These are phyloP conservation scores for Talpa occidentalis DNA, from an alignment of 2,113 vertebrate genomes.

Conservation along the genomic window DNA sequence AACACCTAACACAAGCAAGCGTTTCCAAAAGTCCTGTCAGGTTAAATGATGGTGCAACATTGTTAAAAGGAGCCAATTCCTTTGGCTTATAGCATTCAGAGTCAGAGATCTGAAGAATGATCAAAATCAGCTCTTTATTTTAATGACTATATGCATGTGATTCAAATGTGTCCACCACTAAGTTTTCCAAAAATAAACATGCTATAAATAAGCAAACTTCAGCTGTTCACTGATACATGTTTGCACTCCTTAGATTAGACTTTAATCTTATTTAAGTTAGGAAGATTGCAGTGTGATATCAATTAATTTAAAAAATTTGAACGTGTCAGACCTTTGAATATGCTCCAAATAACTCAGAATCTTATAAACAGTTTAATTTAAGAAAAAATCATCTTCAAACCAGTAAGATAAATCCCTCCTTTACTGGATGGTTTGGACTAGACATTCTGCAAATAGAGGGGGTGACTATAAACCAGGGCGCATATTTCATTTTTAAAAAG, in stretches of 20 bases:
- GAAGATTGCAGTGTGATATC: background rate
- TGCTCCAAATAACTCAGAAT: conserved; percentile 25
- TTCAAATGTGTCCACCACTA: conserved; percentile 88
- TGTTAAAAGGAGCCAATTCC: conserved; percentile 52
- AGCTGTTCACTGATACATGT: conserved; percentile 83
- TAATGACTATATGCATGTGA: conserved; percentile 88
- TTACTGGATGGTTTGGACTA: background rate
- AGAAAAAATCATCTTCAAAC: background rate
- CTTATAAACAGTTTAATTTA: background rate
- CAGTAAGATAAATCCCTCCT: background rate
- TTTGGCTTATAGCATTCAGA: conserved; percentile 70
- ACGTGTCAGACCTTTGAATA: conserved; percentile 19
- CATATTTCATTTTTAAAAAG: conserved; percentile 36
- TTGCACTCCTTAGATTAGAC: conserved; percentile 82
- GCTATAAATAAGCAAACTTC: conserved; percentile 88
- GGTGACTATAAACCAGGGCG: background rate
- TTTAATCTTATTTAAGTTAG: background rate
- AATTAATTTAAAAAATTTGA: conserved; percentile 28
- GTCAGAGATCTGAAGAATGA: conserved; percentile 82
- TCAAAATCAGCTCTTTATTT: conserved; percentile 90
- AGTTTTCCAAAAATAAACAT: conserved; percentile 87
- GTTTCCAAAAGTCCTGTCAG: conserved; percentile 16
- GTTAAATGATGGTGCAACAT: conserved; percentile 1
- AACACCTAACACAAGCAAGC: conserved; percentile 48
- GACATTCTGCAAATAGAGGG: conserved; percentile 9